phyloP scores from a whole-genome alignment of 2,113 vertebrate genomes.

The Oreochromis tanganicae region DNA sequence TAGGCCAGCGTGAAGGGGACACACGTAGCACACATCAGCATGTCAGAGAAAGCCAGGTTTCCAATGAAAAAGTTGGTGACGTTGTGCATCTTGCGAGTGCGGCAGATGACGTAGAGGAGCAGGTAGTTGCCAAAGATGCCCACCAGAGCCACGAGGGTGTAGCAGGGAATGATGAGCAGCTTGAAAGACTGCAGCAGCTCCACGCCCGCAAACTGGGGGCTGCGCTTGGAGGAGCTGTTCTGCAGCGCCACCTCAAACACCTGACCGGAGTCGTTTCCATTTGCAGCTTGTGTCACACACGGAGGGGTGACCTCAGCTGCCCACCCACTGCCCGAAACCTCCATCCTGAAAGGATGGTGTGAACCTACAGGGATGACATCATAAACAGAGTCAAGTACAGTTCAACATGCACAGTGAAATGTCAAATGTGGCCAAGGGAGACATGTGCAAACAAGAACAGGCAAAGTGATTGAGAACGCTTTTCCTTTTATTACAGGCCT shows the following conservation, averaged over 20 bases:
- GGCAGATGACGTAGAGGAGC: slow-evolving; percentile 83
- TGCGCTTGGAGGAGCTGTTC: slow-evolving; percentile 71
- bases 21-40: slow-evolving; percentile 86
- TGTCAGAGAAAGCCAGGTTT: slow-evolving; percentile 86
- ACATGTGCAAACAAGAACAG: neutral
- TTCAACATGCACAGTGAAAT: neutral
- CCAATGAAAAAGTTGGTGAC: slow-evolving; percentile 89
- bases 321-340: slow-evolving; percentile 59
- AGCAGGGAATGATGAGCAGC: slow-evolving; percentile 83
- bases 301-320: slow-evolving; percentile 22
- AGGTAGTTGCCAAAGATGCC: slow-evolving; percentile 83
- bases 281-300: neutral
- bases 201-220: slow-evolving; percentile 76
- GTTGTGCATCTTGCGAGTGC: slow-evolving; percentile 86
- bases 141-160: slow-evolving; percentile 78
- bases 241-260: slow-evolving; percentile 66
- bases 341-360: slow-evolving; percentile 50
- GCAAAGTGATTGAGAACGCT: neutral
- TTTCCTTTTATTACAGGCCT: neutral
- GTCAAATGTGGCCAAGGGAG: neutral
- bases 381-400: neutral
- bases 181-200: slow-evolving; percentile 85
- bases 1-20: slow-evolving; percentile 86
- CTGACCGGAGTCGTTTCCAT: slow-evolving; percentile 44
- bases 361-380: neutral